Conservation (phyloP, 1,140 invertebrate genomes). For the Camponotus vicinus region DNA sequence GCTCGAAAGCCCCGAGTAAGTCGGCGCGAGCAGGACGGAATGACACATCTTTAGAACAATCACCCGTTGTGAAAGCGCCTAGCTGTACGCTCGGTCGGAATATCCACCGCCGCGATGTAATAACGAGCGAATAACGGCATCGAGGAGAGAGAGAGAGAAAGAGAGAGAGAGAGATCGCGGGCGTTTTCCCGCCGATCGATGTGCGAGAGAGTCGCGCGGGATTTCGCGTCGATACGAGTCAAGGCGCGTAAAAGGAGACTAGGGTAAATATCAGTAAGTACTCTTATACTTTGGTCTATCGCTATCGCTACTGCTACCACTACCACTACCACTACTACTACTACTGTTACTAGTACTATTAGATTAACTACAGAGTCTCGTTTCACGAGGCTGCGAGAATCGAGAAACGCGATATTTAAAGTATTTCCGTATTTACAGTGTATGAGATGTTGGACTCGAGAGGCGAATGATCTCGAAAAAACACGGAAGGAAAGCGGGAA, state of each 20-base stretch:
- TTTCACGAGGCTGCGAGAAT: slow-evolving; percentile 8
- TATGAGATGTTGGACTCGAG: background rate
- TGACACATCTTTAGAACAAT: slow-evolving; percentile 79
- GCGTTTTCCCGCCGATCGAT: slow-evolving; percentile 38
- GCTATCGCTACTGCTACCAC: background rate
- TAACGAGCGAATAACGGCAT: slow-evolving; percentile 50
- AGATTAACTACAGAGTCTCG: background rate
- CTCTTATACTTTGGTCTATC: background rate
- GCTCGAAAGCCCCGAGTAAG: slow-evolving; percentile 13
- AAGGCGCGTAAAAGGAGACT: background rate
- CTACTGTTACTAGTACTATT: background rate
- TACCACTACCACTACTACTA: background rate
- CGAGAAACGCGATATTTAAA: background rate
- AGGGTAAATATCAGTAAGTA: slow-evolving; percentile 6
- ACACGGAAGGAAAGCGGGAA: background rate
- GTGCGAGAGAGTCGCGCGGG: slow-evolving; percentile 6
- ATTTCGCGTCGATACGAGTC: background rate
- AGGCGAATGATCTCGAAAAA: background rate
- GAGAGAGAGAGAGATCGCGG: slow-evolving; percentile 60
- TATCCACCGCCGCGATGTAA: slow-evolving; percentile 66
- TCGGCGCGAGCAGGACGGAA: slow-evolving; percentile 63
- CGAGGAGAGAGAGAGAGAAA: slow-evolving; percentile 20
- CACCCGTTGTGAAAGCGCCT: slow-evolving; percentile 79
- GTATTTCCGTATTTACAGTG: background rate
- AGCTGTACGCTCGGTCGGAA: slow-evolving; percentile 52